Conservation (phyloP, 2,113 vertebrate genomes). For the Tor tambroides region DNA sequence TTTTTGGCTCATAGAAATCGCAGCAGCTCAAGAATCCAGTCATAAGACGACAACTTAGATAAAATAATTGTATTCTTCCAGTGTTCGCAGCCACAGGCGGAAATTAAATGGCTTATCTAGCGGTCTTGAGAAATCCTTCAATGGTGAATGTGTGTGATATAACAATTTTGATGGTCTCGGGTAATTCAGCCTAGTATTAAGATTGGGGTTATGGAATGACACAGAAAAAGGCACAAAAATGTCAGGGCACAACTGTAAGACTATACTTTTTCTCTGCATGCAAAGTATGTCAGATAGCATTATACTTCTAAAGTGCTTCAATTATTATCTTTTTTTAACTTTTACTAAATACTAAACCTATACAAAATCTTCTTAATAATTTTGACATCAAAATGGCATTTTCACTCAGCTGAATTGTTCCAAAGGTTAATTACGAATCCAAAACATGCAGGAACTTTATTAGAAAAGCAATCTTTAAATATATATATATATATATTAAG, state of each 20-base stretch:
- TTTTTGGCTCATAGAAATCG: conserved; percentile 63
- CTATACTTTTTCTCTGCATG: background rate
- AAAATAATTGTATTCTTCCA: conserved; percentile 57
- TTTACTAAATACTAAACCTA: no score
- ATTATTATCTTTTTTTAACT: background rate
- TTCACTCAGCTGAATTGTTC: background rate
- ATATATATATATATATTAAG: no score
- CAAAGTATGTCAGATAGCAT: background rate
- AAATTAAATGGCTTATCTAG: conserved; percentile 65
- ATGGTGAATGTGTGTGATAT: conserved; percentile 41
- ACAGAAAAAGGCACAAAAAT: conserved; percentile 3
- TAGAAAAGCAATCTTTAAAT: background rate
- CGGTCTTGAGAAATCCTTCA: conserved; percentile 55
- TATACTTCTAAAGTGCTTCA: background rate
- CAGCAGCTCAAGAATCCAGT: conserved; percentile 60
- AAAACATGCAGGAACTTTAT: background rate
- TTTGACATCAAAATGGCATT: background rate
- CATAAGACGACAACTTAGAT: conserved; percentile 63
- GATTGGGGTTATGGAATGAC: conserved; percentile 26
- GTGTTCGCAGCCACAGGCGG: conserved; percentile 53
- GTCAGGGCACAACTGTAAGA: conserved; percentile 9
- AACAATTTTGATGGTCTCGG: conserved; percentile 38
- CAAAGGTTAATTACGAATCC: background rate
- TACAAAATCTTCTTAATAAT: background rate
- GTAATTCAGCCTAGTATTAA: conserved; percentile 48